Conservation (phyloP, 2,113 vertebrate species). For the Mesocricetus auratus region DNA sequence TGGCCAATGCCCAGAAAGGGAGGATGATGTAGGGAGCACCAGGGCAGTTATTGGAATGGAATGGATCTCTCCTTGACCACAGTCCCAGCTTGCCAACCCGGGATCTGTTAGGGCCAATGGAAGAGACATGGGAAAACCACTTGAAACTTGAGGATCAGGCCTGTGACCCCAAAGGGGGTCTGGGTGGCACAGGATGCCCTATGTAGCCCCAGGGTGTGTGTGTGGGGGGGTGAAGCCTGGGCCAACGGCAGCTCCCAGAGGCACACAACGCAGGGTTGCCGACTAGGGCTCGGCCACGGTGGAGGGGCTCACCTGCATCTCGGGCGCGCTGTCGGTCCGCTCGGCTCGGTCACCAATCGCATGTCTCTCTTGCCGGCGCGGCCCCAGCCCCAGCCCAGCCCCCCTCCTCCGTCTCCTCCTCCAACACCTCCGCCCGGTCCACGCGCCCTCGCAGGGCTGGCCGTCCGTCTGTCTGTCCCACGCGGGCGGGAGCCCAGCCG, state of each 20-base stretch:
- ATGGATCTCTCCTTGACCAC: neutral
- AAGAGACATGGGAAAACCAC: neutral
- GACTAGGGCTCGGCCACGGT: constrained; percentile 39
- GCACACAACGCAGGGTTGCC: constrained; percentile 54
- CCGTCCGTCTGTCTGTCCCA: neutral
- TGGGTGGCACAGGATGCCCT: neutral
- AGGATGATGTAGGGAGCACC: neutral
- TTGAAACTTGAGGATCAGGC: neutral
- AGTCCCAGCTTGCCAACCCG: neutral
- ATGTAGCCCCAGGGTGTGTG: neutral
- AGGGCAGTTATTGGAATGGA: neutral
- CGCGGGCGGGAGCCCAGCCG: constrained; percentile 6
- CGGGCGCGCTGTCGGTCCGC: constrained; percentile 80
- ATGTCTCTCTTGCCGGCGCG: constrained; percentile 80
- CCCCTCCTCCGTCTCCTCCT: constrained; percentile 60
- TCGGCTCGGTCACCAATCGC: constrained; percentile 80
- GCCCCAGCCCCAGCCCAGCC: constrained; percentile 76
- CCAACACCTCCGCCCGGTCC: constrained; percentile 64
- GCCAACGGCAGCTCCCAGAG: neutral
- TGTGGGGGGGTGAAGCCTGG: neutral
- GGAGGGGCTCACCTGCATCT: constrained; percentile 83
- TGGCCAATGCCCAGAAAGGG: neutral
- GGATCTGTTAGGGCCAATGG: neutral
- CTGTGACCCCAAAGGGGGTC: neutral
- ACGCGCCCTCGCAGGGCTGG: constrained; percentile 54